Evolutionary conservation across 2,888 invertebrate genomes (phyloP), one percentile per base, ranked within the genome.

Genomic region (Sarcophaga rosellei): DNA sequence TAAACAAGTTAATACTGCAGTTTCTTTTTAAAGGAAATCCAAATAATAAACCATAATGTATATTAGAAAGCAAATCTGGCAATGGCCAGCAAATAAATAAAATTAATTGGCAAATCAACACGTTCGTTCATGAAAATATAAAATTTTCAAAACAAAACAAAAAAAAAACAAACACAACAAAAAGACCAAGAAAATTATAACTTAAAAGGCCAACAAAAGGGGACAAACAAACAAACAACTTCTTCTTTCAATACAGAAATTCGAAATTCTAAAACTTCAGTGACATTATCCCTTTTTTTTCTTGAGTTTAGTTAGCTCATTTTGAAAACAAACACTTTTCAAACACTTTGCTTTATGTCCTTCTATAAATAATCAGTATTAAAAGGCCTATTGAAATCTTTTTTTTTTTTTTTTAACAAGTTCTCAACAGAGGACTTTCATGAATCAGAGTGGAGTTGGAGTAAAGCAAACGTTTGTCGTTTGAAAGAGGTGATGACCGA

Each of bases 401-500:
- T 72, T 87, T 83, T 88, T 87, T 81, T 81, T 72, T 87, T 83
- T 88, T 88, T 35, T 35, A 35, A 35, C 79, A 87, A 85, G 81
- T 77, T 77, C 70, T 77, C 85, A 84, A 85, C 82, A 85, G 25
- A 75, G 6, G 35, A 65, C 44, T 47, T 53, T 69, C 68, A 73
- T 79, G 76, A 83, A 83, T 73, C 75, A 47, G 8, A 61, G 10
- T 57, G 44, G 17, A 74, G 3, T 35, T 35, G 35, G 8, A 8
- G 35, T 8, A 8, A 35, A 10, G 35, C 35, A 35, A 8, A 35
- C 35, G 35, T 35, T 35, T 35, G 35, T 35, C 35, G 10, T 35
- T 35, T 35, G 8, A 35, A 35, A 35, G 35, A 35, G 35, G 35
- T 35, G 35, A 35, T 35, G 35, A 35, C 35, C 35, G 35, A 35